phyloP scores from a whole-genome alignment of 2,888 invertebrate genomes.

The Tenthredo scrophulariae region DNA sequence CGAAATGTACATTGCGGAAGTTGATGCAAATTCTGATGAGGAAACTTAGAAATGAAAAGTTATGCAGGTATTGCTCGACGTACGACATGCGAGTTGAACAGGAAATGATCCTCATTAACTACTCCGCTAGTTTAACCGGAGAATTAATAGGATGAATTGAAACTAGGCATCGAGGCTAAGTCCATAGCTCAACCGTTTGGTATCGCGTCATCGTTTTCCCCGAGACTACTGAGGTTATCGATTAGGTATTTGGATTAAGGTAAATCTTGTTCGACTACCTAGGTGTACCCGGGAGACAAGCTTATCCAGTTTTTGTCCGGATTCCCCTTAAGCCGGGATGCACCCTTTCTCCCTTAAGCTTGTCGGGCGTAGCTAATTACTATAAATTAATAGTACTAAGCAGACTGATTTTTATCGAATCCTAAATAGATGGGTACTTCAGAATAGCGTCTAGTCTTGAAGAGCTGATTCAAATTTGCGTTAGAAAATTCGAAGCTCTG shows the following conservation, averaged over 20 bases:
- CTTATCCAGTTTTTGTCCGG: slow-evolving; percentile 61
- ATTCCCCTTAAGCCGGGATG: slow-evolving; percentile 38
- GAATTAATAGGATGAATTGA: not conserved
- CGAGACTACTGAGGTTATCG: slow-evolving; percentile 56
- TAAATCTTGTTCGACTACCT: slow-evolving; percentile 64
- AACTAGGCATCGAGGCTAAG: slow-evolving; percentile 32
- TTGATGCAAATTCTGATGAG: not conserved
- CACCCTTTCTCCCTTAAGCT: slow-evolving; percentile 5
- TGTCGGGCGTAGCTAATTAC: not conserved
- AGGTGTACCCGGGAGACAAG: slow-evolving; percentile 58
- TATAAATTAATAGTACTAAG: not conserved
- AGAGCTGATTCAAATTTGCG: not conserved
- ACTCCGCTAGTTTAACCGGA: not conserved
- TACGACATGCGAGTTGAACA: not conserved
- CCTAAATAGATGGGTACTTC: not conserved
- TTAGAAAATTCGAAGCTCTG: not conserved
- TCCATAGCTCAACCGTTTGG: not conserved
- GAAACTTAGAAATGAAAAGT: not conserved
- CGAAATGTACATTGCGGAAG: not conserved
- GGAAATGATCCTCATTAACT: not conserved
- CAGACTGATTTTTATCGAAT: not conserved
- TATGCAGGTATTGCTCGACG: not conserved
- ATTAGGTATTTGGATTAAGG: slow-evolving; percentile 65
- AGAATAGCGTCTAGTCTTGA: not conserved
- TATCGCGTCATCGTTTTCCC: slow-evolving; percentile 34